These are phyloP conservation scores for Lordiphosa andalusiaca DNA, from an alignment of 2,888 invertebrate genomes.

Conservation along the genomic window DNA sequence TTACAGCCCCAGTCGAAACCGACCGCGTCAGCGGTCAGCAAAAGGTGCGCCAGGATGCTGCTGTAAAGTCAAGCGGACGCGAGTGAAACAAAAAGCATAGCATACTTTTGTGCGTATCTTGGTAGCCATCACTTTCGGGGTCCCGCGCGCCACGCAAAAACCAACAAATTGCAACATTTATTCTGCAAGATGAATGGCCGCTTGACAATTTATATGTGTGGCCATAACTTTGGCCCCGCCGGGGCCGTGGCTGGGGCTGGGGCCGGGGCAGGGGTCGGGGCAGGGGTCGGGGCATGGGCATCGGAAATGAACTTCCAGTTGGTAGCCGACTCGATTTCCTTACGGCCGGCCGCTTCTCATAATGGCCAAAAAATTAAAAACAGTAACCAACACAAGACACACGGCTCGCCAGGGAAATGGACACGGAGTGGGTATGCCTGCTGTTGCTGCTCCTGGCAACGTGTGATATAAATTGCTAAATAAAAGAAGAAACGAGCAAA, in stretches of 20 bases:
- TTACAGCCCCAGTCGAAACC: conserved; percentile 48
- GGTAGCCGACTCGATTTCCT: conserved; percentile 32
- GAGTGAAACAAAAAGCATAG: conserved; percentile 42
- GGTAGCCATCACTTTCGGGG: conserved; percentile 39
- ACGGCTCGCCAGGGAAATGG: conserved; percentile 38
- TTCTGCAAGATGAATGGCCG: conserved; percentile 79
- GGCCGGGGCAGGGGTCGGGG: conserved; percentile 6
- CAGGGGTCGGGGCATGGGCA: conserved; percentile 3
- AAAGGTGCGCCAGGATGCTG: conserved; percentile 58
- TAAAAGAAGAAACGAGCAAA: conserved; percentile 76
- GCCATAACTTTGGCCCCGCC: conserved; percentile 59
- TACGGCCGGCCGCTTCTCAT: conserved; percentile 48
- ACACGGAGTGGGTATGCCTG: conserved; percentile 23
- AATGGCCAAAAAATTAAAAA: conserved; percentile 75
- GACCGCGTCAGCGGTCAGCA: conserved; percentile 35
- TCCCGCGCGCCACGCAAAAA: conserved; percentile 49
- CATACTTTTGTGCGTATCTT: conserved; percentile 57
- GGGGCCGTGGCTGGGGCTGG: conserved; percentile 18
- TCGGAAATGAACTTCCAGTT: conserved; percentile 1
- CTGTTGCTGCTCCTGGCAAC: conserved; percentile 37
- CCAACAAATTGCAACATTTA: conserved; percentile 80
- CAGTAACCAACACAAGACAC: conserved; percentile 65
- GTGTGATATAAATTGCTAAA: conserved; percentile 75
- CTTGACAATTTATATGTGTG: conserved; percentile 78
- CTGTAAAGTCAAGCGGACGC: conserved; percentile 37